phyloP scores from a whole-genome alignment of 2,888 invertebrate genomes.

The Phortica magna region DNA sequence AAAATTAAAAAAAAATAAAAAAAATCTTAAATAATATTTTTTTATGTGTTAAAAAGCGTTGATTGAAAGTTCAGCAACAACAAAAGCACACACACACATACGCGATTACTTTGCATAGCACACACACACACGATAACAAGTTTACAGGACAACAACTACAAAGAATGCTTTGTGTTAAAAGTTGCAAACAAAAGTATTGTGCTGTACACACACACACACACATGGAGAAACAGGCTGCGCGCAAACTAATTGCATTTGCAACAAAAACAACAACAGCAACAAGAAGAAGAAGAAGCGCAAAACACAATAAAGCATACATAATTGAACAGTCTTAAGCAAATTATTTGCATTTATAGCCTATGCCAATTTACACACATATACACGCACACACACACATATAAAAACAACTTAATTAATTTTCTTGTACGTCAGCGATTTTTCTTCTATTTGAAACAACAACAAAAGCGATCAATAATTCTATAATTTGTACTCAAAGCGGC shows the following conservation, averaged over 20 bases:
- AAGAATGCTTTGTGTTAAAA: neutral
- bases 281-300: neutral
- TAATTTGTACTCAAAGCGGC: too few relatives aligned
- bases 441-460: too few relatives aligned
- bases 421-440: too few relatives aligned
- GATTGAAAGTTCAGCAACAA: neutral
- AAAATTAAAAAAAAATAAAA: neutral
- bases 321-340: neutral
- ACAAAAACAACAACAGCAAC: neutral
- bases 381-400: neutral
- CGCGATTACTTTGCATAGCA: neutral
- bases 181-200: neutral
- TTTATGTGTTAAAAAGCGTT: constrained; percentile 1
- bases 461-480: too few relatives aligned
- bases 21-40: constrained; percentile 10
- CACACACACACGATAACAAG: neutral
- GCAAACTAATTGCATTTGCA: neutral
- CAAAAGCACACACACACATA: neutral
- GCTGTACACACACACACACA: neutral
- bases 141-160: neutral
- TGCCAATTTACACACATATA: neutral
- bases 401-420: too few relatives aligned
- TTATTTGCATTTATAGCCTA: neutral
- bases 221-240: neutral
- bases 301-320: neutral